These are phyloP conservation scores for Melanotaenia boesemani DNA, from an alignment of 2,797 vertebrate species.

Conservation along the genomic window DNA sequence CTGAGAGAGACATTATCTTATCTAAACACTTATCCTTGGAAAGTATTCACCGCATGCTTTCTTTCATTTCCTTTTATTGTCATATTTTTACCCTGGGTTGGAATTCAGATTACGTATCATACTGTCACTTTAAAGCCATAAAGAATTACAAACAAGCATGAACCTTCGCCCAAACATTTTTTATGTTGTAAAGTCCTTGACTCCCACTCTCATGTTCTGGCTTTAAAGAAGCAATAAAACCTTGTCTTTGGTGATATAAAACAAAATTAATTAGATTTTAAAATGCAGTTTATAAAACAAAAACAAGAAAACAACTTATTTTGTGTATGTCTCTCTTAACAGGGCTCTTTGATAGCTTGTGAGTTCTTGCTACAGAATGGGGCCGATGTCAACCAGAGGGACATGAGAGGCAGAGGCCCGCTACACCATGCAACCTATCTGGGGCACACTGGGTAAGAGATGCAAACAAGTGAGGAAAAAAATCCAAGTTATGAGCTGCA, in stretches of 20 bases:
- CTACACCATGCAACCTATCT: conserved; percentile 94
- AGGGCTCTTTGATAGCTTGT: conserved; percentile 95
- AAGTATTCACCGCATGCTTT: background rate
- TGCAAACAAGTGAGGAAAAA: background rate
- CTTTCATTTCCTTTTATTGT: background rate
- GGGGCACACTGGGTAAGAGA: conserved; percentile 92
- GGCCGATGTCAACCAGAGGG: conserved; percentile 96
- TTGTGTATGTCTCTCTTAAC: conserved; percentile 28
- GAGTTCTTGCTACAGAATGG: conserved; percentile 98
- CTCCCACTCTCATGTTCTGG: background rate
- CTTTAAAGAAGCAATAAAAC: background rate
- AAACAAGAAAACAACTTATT: background rate
- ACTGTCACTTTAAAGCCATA: background rate
- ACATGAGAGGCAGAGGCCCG: conserved; percentile 89
- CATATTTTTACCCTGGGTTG: background rate
- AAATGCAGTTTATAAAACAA: background rate
- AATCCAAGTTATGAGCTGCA: background rate
- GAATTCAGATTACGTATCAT: background rate
- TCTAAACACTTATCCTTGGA: background rate
- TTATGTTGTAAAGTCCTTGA: background rate
- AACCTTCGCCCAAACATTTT: background rate
- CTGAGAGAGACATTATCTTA: background rate
- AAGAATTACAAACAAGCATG: background rate
- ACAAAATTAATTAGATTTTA: background rate
- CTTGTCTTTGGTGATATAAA: background rate